Base-by-base conservation (phyloP, 1,140 invertebrate species). In the Hyphantria cunea region DNA sequence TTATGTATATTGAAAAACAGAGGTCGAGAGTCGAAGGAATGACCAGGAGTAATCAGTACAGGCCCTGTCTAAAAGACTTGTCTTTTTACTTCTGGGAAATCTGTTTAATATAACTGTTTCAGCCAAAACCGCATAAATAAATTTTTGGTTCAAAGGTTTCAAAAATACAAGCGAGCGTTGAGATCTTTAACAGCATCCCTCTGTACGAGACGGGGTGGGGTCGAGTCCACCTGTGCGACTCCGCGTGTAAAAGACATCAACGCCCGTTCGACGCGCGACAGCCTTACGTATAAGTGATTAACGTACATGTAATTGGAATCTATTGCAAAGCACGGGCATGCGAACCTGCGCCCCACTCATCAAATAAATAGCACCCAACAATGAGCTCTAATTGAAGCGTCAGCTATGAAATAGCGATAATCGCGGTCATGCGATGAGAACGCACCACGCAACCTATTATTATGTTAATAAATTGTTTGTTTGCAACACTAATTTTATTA, bases 201-300 rank as follows among this genome's bases (percentile, higher is more conserved):
- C 13, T 25, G 5, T 25, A 12, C n/a, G 41, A 44, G 41, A 12
- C 41, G n/a, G 41, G 41, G 41, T 25, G 5, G 5, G 12, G 41
- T 34, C 13, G 48, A 4, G 31, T 14, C 31, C 33, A 37, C 10
- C 17, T 53, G 32, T 11, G 15, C 13, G 14, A 31, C 47, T 12
- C 47, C 47, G 47, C 64, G 42, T 63, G 68, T 25, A 70, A 70
- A 70, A 70, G 68, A 70, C 64, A 66, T 70, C 68, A 66, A 70
- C 68, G 68, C 0, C 17, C 17, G 17, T 25, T 5, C n/a, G 6
- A 17, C 50, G 34, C 34, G 15, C 47, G 25, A 31, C 13, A 14
- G 11, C 41, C 41, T 44, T 44, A 37, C 34, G 34, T 37, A 37
- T 37, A 37, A 37, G 8, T 3, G 8, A 37, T 37, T 11, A 37